Evolutionary conservation across 2,113 vertebrate species (phyloP), one percentile per base, ranked within the genome.

Genomic region (Spea bombifrons): DNA sequence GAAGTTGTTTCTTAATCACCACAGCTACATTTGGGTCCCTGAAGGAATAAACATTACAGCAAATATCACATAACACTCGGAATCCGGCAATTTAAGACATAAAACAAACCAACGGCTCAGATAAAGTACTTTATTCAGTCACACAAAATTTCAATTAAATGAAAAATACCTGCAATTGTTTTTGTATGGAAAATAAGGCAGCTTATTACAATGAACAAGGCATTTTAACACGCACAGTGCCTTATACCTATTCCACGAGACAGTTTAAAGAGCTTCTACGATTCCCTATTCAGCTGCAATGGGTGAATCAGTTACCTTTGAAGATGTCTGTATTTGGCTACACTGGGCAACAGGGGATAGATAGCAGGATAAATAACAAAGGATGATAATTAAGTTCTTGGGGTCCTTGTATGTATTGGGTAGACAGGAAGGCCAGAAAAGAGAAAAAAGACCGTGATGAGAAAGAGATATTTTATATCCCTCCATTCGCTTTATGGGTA

Each of bases 1-100:
- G 52, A 49, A 61, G 66, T 76, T 76, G 66, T 61, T 69, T 76
- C 75, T 76, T 76, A 76, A 69, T 70, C 66, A 66, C 52, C 53
- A 43, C 75, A 70, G 66, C 66, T 77, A 77, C 68, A n/a, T 67
- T 48, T 46, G 46, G 57, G 67, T 50, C 30, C 75, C 55, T 57
- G 59, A 59, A 77, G 67, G 75, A 77, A 63, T 70, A 63, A 63
- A 75, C 74, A 67, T 52, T 43, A 49, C 74, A 75, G 73, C 63
- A 75, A 75, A 76, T 53, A 69, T 59, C 53, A 76, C 66, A 69
- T 76, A 69, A 65, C 66, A 76, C 59, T 69, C 61, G 65, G 44
- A 52, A 76, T 69, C 44, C 68, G 30, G 52, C 55, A 12, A 76
- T 61, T 76, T 55, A 69, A 61, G 75, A 48, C 75, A 76, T 76